A percentile compares a stretch with the other conserved stretches of the same genome.
These are phyloP conservation scores for Abrostola triplasia DNA, from an alignment of 2,888 invertebrate species.

Conservation along the genomic window DNA sequence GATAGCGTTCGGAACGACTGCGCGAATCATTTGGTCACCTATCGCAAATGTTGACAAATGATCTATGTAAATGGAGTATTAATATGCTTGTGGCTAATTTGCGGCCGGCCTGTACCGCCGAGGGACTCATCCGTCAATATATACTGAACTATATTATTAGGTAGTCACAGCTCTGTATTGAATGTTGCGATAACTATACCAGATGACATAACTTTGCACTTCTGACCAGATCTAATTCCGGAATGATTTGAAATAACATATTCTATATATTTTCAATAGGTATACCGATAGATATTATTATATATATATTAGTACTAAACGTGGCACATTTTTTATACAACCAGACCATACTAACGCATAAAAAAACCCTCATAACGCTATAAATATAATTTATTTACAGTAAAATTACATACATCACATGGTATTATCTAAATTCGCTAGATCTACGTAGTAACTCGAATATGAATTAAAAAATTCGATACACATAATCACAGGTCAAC, in stretches of 20 bases:
- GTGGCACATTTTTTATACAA: no score
- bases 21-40: constrained; percentile 40
- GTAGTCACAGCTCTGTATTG: background rate
- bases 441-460: constrained; percentile 43
- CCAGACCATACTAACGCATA: no score
- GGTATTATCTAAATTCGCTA: constrained; percentile 33
- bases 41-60: constrained; percentile 56
- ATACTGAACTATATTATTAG: constrained; percentile 26
- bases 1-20: constrained; percentile 25
- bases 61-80: constrained; percentile 54
- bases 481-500: constrained; percentile 77
- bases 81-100: constrained; percentile 64
- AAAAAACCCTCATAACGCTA: constrained; percentile 16
- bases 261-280: no score
- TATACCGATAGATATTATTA: no score
- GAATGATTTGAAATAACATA: no score
- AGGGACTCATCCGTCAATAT: constrained; percentile 62
- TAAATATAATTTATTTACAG: constrained; percentile 52
- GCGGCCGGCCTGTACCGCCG: constrained; percentile 53
- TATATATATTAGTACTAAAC: no score
- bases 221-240: no score
- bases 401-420: constrained; percentile 36
- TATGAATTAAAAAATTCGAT: constrained; percentile 30
- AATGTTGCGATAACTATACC: background rate
- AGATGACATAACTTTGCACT: no score